Evolutionary conservation across 2,888 invertebrate species (phyloP).

Genomic region (Drosophila niveifrons): DNA sequence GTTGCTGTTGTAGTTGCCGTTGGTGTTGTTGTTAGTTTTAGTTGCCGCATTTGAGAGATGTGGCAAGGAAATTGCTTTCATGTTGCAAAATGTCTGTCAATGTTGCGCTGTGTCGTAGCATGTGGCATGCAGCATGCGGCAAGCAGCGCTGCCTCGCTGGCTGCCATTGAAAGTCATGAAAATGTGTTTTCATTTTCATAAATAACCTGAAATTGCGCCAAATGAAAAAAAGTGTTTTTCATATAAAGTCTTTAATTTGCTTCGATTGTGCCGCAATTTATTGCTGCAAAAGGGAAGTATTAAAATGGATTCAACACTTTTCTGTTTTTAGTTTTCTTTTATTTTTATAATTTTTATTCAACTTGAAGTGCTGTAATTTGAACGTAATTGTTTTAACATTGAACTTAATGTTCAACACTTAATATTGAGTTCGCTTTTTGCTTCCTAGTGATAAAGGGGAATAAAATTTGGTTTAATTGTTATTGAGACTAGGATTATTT

Average conservation of each 20-base stretch:
- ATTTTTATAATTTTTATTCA: no score
- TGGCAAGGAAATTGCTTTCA: conserved; percentile 67
- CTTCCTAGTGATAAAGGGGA: no score
- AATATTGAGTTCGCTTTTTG: no score
- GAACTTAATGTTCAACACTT: no score
- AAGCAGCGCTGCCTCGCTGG: conserved; percentile 6
- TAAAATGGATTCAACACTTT: neutral
- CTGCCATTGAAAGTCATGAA: conserved; percentile 64
- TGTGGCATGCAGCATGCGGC: conserved; percentile 19
- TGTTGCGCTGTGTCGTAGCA: conserved; percentile 27
- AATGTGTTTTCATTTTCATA: conserved; percentile 74
- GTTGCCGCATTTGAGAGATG: conserved; percentile 21
- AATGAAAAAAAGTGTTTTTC: neutral
- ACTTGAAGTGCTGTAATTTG: no score
- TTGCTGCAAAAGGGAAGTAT: neutral
- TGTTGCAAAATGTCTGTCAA: conserved; percentile 55
- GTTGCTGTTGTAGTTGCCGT: conserved; percentile 32
- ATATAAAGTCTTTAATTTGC: conserved; percentile 19
- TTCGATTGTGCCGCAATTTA: neutral
- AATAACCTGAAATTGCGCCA: conserved; percentile 41
- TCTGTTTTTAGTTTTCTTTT: no score
- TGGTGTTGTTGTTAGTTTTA: conserved; percentile 20
- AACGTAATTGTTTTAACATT: no score
- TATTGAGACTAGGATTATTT: no score
- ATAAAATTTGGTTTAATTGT: no score